These are phyloP conservation scores for Teleogryllus occipitalis DNA, from an alignment of 1,140 invertebrate genomes.

Conservation along the genomic window DNA sequence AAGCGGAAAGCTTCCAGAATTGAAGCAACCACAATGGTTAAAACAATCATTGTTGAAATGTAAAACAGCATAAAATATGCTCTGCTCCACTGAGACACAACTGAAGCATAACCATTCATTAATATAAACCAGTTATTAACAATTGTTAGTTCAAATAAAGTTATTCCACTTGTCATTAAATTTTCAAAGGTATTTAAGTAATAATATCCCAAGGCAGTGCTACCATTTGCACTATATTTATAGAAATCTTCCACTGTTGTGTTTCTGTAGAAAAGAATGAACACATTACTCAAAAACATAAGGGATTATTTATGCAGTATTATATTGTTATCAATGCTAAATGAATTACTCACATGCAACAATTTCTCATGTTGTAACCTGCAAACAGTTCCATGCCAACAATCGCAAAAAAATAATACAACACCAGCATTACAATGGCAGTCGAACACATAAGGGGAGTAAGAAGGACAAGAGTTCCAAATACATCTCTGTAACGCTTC, in stretches of 20 bases:
- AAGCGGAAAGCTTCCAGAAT: conserved; percentile 86
- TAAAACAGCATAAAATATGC: conserved; percentile 88
- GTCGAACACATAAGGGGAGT: conserved; percentile 62
- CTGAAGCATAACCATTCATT: conserved; percentile 56
- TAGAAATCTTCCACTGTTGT: conserved; percentile 80
- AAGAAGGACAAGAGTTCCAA: conserved; percentile 78
- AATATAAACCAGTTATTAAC: conserved; percentile 68
- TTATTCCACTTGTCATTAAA: conserved; percentile 63
- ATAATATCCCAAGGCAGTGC: conserved; percentile 65
- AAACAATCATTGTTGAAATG: conserved; percentile 82
- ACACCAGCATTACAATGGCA: conserved; percentile 71
- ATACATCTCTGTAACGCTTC: conserved; percentile 79
- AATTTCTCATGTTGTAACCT: conserved; percentile 66
- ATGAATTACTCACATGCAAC: conserved; percentile 63
- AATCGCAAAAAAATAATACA: conserved; percentile 88
- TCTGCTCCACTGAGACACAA: conserved; percentile 56
- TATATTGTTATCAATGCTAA: neutral
- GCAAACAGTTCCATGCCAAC: conserved; percentile 86
- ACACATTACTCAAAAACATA: neutral
- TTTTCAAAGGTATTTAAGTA: conserved; percentile 83
- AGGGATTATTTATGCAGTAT: neutral
- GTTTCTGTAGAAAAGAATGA: conserved; percentile 48
- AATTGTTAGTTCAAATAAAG: conserved; percentile 83
- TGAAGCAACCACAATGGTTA: conserved; percentile 85
- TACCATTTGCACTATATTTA: conserved; percentile 55